Base-by-base conservation (phyloP, 1,140 invertebrate genomes). In the Dolichoris vasculosae region DNA sequence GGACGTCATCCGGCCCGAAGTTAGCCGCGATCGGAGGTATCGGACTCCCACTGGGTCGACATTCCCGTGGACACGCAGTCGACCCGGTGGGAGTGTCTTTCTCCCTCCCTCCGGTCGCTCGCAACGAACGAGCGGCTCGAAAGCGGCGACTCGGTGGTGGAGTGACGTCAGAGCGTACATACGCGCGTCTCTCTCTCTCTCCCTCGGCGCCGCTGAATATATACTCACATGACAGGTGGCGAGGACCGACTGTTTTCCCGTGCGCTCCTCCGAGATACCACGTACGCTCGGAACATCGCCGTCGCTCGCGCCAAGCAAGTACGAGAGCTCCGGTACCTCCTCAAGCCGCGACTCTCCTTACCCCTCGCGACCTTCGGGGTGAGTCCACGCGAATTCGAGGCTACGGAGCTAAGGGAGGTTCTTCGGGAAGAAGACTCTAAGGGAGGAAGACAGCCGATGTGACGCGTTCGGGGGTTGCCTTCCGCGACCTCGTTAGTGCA, bases 151-250 rank as follows among this genome's bases (percentile, higher is more conserved):
- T 63, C 26, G 59, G 63, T 43, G 69, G 69, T 38, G 69, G 35
- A 17, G 38, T 30, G 63, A 43, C 32, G 64, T 67, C n/a, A 30
- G 64, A 32, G 15, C 64, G 64, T 67, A 67, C 9, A 32, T 67
- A 67, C 64, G n/a, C n/a, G n/a, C n/a, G n/a, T n/a, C n/a, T n/a
- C n/a, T n/a, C n/a, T n/a, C 32, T 67, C n/a, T 35, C 55, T 59
- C 23, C 55, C 55, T 59, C 4, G 23, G n/a, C n/a, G n/a, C 26
- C 9, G 17, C 2, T 23, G 23, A 11, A 67, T 35, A 77, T 83
- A 83, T 78, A 84, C 63, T 84, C 75, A 67, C 35, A 67, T 84
- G 82, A 78, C 82, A 84, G 82, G 82, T 84, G 82, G 82, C 78
- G 82, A 73, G 59, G 82, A 23, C 30, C 55, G 59, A 84, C 73